These are phyloP conservation scores for Oikopleura dioica DNA, from an alignment of 23 tunicate species.

Conservation along the genomic window DNA sequence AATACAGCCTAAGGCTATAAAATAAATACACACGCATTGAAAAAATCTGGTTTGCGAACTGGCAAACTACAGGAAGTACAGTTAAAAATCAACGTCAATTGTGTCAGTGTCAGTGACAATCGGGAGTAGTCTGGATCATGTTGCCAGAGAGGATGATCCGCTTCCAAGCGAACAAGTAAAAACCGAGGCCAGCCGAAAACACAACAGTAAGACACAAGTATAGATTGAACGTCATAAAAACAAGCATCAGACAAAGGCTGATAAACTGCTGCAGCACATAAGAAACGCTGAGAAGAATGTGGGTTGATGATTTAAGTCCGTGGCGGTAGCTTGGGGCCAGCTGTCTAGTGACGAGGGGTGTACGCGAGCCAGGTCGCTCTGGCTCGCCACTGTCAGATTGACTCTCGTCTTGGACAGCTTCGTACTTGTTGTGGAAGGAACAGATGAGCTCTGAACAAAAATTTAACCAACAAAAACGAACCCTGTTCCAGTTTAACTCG, in stretches of 20 bases:
- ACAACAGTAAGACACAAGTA: not conserved
- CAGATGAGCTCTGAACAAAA: not conserved
- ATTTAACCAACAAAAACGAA: too few species aligned
- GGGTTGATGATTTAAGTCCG: not conserved
- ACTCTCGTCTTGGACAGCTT: not conserved
- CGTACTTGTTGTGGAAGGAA: not conserved
- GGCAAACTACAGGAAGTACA: too few species aligned
- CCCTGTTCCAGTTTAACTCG: too few species aligned
- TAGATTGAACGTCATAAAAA: slow-evolving; percentile 6
- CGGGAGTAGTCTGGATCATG: not conserved
- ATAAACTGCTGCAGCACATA: not conserved
- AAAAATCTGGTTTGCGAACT: too few species aligned
- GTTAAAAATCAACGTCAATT: too few species aligned
- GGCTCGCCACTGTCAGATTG: not conserved
- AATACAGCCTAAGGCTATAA: too few species aligned
- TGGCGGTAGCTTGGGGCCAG: not conserved
- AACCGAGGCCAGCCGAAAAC: not conserved
- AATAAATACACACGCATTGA: too few species aligned
- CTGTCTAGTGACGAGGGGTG: not conserved
- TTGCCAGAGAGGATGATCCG: not conserved
- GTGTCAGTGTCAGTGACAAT: too few species aligned
- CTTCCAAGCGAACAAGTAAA: not conserved
- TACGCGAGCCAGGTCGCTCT: not conserved
- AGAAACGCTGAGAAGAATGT: not conserved
- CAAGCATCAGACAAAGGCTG: not conserved